A percentile compares a stretch with the other conserved stretches of the same genome.
These are phyloP conservation scores for Nasonovia ribisnigri DNA, from an alignment of 2,888 invertebrate genomes.

Conservation along the genomic window DNA sequence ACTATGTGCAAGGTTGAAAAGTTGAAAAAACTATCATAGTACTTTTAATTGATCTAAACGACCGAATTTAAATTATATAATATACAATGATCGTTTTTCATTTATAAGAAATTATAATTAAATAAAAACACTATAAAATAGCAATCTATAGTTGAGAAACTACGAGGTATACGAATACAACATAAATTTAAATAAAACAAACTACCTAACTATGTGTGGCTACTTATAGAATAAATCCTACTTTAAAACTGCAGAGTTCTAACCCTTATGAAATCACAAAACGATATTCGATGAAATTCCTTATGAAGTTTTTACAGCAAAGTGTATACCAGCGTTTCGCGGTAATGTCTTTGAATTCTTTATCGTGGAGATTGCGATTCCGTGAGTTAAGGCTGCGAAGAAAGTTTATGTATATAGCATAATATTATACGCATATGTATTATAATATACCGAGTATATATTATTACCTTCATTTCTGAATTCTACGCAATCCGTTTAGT, in stretches of 20 bases:
- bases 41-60: neutral
- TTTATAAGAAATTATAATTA: neutral
- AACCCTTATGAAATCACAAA: neutral
- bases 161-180: neutral
- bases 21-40: neutral
- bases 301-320: neutral
- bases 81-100: neutral
- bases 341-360: constrained; percentile 11
- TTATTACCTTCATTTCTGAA: neutral
- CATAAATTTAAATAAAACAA: neutral
- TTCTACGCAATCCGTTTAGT: constrained; percentile 25
- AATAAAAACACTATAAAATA: neutral
- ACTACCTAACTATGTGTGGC: neutral
- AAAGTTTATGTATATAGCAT: neutral
- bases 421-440: neutral
- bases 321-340: neutral
- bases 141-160: neutral
- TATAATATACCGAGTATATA: neutral
- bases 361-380: neutral
- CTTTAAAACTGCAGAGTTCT: neutral
- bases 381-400: neutral
- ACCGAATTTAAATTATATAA: neutral
- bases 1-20: neutral
- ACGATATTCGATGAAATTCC: neutral
- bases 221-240: neutral